Evolutionary conservation across 2,888 invertebrate species (phyloP).

Genomic region (Lithophane leautieri): DNA sequence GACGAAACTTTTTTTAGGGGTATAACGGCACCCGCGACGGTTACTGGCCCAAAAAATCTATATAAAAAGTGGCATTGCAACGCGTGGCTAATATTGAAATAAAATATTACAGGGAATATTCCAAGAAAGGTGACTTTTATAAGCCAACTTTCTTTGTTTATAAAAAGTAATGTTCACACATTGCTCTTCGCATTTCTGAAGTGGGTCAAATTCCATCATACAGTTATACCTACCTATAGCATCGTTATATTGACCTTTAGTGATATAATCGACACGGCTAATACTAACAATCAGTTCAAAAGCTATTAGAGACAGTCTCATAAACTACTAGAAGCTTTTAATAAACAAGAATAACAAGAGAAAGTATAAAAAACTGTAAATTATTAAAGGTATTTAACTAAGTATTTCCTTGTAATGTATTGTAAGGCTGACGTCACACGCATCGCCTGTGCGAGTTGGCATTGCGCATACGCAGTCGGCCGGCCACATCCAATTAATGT

Average conservation of each 20-base stretch:
- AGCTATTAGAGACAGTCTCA: background rate
- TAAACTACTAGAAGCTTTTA: conserved; percentile 8
- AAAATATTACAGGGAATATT: background rate
- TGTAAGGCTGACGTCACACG: conserved; percentile 46
- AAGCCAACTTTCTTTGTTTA: background rate
- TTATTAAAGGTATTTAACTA: conserved; percentile 27
- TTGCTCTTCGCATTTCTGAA: background rate
- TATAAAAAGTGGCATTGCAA: too few species aligned
- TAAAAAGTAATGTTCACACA: background rate
- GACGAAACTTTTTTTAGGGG: too few species aligned
- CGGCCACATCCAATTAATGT: conserved; percentile 76
- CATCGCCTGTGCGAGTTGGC: conserved; percentile 57
- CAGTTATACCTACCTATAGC: too few species aligned
- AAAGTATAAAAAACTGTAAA: conserved; percentile 18
- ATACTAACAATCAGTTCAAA: background rate
- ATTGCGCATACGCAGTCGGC: conserved; percentile 63
- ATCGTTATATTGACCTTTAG: background rate
- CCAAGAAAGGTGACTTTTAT: background rate
- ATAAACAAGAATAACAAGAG: background rate
- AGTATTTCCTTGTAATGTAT: conserved; percentile 53
- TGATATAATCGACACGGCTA: background rate
- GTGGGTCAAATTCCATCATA: background rate
- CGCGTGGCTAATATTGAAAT: background rate
- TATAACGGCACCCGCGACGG: too few species aligned
- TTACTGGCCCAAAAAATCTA: too few species aligned